Conservation (phyloP, 2,797 vertebrate genomes). For the Gadopsis bispinosus region DNA sequence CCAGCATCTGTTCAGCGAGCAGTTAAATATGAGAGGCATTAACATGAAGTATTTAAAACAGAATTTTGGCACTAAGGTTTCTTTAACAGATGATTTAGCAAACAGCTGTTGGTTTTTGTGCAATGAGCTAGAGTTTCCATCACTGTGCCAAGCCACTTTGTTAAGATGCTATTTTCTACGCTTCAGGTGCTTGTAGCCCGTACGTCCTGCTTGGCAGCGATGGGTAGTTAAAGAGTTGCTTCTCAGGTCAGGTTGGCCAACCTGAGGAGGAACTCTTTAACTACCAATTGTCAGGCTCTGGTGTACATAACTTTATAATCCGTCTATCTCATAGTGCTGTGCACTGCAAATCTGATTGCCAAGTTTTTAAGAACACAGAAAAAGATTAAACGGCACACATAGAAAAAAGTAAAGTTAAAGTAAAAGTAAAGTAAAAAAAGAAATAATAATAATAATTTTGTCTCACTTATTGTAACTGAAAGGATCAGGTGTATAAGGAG, state of each 20-base stretch:
- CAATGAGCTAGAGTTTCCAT: conserved; percentile 56
- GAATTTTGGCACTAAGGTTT: conserved; percentile 74
- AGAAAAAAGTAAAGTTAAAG: conserved; percentile 2
- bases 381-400: conserved; percentile 7
- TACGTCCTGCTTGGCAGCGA: conserved; percentile 56
- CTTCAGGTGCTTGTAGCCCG: conserved; percentile 55
- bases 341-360: conserved; percentile 29
- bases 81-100: conserved; percentile 84
- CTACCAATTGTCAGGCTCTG: conserved; percentile 32
- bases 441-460: neutral
- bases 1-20: conserved; percentile 80
- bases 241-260: conserved; percentile 44
- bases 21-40: conserved; percentile 80
- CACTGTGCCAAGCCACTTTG: conserved; percentile 64
- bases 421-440: neutral
- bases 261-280: conserved; percentile 19
- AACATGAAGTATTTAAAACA: conserved; percentile 76
- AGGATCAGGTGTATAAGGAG: neutral
- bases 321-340: conserved; percentile 28
- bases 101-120: conserved; percentile 79
- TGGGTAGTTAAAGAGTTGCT: conserved; percentile 51
- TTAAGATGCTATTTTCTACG: conserved; percentile 63
- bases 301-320: conserved; percentile 51
- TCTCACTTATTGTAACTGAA: neutral
- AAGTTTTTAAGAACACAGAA: conserved; percentile 23